These are phyloP conservation scores for Metopia argyrocephala DNA, from an alignment of 2,888 invertebrate species.

Conservation along the genomic window DNA sequence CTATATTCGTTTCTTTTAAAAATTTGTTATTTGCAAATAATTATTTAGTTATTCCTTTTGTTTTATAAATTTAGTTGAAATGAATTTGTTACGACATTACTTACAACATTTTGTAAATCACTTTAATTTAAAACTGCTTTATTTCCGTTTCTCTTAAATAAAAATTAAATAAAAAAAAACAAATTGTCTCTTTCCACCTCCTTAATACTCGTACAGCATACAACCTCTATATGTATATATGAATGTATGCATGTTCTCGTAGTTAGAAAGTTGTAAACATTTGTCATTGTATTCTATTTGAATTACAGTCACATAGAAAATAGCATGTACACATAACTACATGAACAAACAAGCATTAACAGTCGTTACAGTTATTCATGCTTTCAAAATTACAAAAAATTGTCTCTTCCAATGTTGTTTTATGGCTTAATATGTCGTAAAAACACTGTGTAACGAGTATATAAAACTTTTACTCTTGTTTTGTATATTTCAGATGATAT, in stretches of 20 bases:
- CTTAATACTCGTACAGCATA: neutral
- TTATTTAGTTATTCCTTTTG: too few species aligned
- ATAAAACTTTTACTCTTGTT: neutral
- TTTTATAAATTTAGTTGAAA: neutral
- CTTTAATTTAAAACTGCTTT: constrained; percentile 17
- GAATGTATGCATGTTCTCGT: too few species aligned
- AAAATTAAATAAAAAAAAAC: too few species aligned
- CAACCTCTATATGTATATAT: constrained; percentile 30
- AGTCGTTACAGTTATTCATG: neutral
- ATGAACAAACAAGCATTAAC: neutral
- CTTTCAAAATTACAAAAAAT: constrained; percentile 8
- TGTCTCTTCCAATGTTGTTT: constrained; percentile 36
- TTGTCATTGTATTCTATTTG: constrained; percentile 39
- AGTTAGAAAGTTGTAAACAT: constrained; percentile 25
- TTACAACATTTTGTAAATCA: too few species aligned
- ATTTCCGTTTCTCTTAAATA: constrained; percentile 8
- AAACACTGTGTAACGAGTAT: neutral
- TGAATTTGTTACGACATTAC: too few species aligned
- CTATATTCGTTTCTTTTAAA: too few species aligned
- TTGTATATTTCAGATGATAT: neutral
- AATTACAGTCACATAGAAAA: neutral
- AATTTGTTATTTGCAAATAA: neutral
- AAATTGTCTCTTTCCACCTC: neutral
- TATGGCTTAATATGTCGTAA: constrained; percentile 33
- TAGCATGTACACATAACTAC: neutral